A percentile compares a stretch with the other conserved stretches of the same genome.
phyloP scores from a whole-genome alignment of 2,113 vertebrate species.

The Centrocercus urophasianus region DNA sequence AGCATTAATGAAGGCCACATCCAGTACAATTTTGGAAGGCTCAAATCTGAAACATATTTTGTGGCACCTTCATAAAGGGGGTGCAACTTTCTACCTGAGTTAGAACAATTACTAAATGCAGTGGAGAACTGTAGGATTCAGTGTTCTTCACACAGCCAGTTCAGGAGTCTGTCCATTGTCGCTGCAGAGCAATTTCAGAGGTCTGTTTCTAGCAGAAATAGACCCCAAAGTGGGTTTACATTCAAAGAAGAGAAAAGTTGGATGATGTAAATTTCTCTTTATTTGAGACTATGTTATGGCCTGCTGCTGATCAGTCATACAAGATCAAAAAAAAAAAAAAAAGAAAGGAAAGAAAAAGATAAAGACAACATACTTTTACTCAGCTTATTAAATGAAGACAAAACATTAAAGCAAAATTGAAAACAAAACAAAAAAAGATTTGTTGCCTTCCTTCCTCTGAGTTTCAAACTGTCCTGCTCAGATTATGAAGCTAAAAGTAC shows the following conservation, averaged over 20 bases:
- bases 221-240: not conserved
- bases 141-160: not conserved
- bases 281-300: not conserved
- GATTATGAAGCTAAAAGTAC: not conserved
- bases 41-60: not conserved
- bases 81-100: not conserved
- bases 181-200: not conserved
- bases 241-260: not conserved
- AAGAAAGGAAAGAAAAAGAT: no score
- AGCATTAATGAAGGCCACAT: not conserved
- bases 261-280: not conserved
- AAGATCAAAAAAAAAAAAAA: not conserved
- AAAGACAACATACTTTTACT: not conserved
- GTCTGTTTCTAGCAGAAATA: not conserved
- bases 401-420: not conserved
- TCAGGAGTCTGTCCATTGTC: not conserved
- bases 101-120: not conserved
- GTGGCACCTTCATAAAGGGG: not conserved
- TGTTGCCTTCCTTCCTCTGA: not conserved
- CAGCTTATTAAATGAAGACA: not conserved
- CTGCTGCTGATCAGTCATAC: not conserved
- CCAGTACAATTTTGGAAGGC: not conserved
- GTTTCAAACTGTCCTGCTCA: not conserved
- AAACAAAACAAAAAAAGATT: not conserved
- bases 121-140: not conserved